These are phyloP conservation scores for Eristalis arbustorum DNA, from an alignment of 2,888 invertebrate genomes.

Conservation along the genomic window DNA sequence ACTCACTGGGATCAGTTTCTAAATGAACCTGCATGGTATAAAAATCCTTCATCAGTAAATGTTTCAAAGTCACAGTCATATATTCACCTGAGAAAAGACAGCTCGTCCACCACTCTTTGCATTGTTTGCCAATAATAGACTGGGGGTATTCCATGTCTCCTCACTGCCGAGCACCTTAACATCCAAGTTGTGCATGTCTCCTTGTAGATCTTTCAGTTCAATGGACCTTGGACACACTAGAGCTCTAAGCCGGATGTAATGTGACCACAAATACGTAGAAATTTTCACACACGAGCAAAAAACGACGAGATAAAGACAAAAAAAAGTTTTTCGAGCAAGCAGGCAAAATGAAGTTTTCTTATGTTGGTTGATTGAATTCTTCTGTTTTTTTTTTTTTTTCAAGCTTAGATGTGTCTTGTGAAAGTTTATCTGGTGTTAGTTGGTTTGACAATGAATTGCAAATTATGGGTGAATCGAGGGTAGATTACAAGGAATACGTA, in stretches of 20 bases:
- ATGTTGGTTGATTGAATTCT: slow-evolving; percentile 27
- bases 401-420: slow-evolving; percentile 7
- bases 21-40: slow-evolving; percentile 85
- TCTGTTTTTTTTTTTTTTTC: slow-evolving; percentile 19
- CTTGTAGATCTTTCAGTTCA: slow-evolving; percentile 81
- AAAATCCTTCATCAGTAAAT: slow-evolving; percentile 19
- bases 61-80: neutral
- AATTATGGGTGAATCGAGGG: slow-evolving; percentile 9
- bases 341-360: slow-evolving; percentile 71
- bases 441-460: slow-evolving; percentile 25
- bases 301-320: slow-evolving; percentile 72
- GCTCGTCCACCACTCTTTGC: slow-evolving; percentile 86
- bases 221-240: slow-evolving; percentile 81
- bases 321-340: slow-evolving; percentile 72
- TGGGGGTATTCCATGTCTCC: slow-evolving; percentile 93
- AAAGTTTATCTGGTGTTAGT: slow-evolving; percentile 33
- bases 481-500: slow-evolving; percentile 30
- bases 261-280: slow-evolving; percentile 75
- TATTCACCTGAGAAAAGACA: slow-evolving; percentile 87
- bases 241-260: slow-evolving; percentile 78
- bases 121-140: slow-evolving; percentile 86
- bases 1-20: slow-evolving; percentile 88
- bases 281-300: slow-evolving; percentile 74
- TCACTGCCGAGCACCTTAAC: slow-evolving; percentile 90
- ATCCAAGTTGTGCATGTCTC: slow-evolving; percentile 84